Evolutionary conservation across 92 coral and sea anemone genomes (phyloP).

Genomic region (Paragorgia papillata): DNA sequence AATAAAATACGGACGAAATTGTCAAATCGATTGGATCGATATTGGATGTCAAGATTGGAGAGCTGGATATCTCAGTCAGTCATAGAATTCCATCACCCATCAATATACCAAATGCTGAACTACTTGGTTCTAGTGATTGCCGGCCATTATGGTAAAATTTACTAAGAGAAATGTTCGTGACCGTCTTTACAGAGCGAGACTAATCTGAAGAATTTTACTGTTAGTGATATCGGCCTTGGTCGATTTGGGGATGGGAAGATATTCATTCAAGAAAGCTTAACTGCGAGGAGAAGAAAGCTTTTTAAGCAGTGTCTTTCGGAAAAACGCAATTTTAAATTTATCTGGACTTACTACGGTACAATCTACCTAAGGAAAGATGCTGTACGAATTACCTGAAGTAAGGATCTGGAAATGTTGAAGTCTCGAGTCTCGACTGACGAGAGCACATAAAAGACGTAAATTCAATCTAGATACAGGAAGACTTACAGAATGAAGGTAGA

Average conservation of each 20-base stretch:
- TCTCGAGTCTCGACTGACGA: too few relatives aligned
- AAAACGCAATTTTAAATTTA: background rate
- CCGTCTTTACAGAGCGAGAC: constrained; percentile 39
- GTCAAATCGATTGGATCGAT: constrained; percentile 37
- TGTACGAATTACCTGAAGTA: background rate
- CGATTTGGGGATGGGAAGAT: constrained; percentile 17
- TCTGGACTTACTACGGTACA: background rate
- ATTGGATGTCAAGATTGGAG: constrained; percentile 45
- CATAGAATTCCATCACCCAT: constrained; percentile 49
- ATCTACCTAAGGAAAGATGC: background rate
- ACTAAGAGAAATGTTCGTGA: constrained; percentile 44
- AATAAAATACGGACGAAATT: constrained; percentile 12
- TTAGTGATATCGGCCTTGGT: constrained; percentile 53
- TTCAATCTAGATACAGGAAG: background rate
- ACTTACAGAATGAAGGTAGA: background rate
- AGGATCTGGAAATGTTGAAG: background rate
- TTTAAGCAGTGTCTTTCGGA: background rate
- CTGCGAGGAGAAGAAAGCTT: background rate
- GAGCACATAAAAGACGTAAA: background rate
- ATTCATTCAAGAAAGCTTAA: constrained; percentile 53
- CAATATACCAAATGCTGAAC: too few relatives aligned
- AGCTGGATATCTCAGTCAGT: constrained; percentile 49
- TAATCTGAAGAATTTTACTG: constrained; percentile 6
- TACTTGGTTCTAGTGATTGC: too few relatives aligned
- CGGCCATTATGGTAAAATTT: constrained; percentile 64